Percentiles rank a stretch among this genome's conserved stretches.
These are phyloP conservation scores for Sminthurides bifidus DNA, from an alignment of 1,140 invertebrate species.

Conservation along the genomic window DNA sequence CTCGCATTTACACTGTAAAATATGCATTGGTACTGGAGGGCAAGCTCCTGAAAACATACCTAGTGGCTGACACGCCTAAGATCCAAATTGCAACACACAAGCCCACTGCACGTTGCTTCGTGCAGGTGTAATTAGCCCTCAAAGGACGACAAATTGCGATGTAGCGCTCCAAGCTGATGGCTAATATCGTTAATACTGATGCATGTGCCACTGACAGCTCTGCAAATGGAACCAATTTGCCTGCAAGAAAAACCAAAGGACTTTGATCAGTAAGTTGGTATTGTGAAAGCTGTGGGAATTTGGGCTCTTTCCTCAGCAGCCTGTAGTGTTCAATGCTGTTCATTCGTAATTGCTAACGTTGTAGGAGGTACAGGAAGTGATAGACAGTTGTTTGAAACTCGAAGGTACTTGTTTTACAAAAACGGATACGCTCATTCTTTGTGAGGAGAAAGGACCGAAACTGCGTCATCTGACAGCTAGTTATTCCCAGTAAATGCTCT, in stretches of 20 bases:
- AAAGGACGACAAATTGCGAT: conserved; percentile 88
- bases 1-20: too few species aligned
- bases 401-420: too few species aligned
- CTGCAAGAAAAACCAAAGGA: conserved; percentile 42
- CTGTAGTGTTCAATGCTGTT: too few species aligned
- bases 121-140: conserved; percentile 78
- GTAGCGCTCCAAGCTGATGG: conserved; percentile 86
- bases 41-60: conserved; percentile 42
- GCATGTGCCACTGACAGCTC: conserved; percentile 85
- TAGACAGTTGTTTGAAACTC: too few species aligned
- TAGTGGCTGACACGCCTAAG: conserved; percentile 68
- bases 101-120: conserved; percentile 66
- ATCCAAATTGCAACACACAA: conserved; percentile 75
- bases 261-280: not conserved
- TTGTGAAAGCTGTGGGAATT: too few species aligned
- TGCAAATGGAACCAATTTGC: conserved; percentile 79
- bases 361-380: too few species aligned
- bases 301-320: too few species aligned
- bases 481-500: too few species aligned
- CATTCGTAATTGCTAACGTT: too few species aligned
- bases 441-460: too few species aligned
- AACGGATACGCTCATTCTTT: too few species aligned
- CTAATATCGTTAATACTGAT: conserved; percentile 83
- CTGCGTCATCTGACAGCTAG: too few species aligned
- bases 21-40: not conserved